Conservation (phyloP, 2,797 vertebrate species). For the Distichodus sexfasciatus region DNA sequence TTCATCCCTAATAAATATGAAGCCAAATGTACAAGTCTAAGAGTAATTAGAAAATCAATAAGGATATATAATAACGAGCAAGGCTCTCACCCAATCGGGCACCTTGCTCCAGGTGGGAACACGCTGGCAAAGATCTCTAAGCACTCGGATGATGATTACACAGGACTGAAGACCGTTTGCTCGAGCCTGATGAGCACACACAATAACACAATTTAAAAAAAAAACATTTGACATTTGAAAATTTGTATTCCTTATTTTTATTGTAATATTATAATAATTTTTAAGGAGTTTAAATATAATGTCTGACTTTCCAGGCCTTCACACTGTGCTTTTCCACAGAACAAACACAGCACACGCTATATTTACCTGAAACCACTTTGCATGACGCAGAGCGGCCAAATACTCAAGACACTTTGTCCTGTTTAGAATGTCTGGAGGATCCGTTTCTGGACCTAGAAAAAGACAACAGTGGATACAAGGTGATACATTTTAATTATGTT, state of each 20-base stretch:
- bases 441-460: conserved; percentile 52
- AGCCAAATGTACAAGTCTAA: too few species aligned
- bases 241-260: too few species aligned
- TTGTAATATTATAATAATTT: too few species aligned
- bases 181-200: conserved; percentile 68
- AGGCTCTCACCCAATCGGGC: conserved; percentile 77
- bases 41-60: background rate
- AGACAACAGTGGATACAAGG: conserved; percentile 15
- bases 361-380: conserved; percentile 89
- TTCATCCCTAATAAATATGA: background rate
- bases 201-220: background rate
- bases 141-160: conserved; percentile 80
- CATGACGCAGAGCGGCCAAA: conserved; percentile 79
- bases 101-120: conserved; percentile 82
- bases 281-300: background rate
- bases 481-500: too few species aligned
- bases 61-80: background rate
- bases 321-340: background rate
- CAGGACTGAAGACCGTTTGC: conserved; percentile 85
- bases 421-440: conserved; percentile 73
- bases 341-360: background rate
- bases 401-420: conserved; percentile 77
- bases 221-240: too few species aligned
- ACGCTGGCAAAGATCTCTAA: conserved; percentile 80
- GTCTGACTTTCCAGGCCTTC: background rate